Conservation (phyloP, 2,113 vertebrate species). For the Tonatia bakeri region DNA sequence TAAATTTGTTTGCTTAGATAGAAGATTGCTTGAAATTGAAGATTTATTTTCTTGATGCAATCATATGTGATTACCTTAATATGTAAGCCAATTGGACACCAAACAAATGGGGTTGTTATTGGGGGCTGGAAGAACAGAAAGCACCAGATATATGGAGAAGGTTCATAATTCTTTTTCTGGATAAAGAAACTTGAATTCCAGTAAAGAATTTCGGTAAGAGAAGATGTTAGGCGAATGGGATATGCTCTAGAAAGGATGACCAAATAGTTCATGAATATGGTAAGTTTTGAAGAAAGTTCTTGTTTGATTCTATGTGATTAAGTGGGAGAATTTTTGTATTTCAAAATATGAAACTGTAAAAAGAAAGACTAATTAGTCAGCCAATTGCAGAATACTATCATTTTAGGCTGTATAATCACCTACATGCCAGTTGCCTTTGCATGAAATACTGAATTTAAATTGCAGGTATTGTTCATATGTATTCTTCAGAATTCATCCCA, state of each 20-base stretch:
- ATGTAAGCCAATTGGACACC: neutral
- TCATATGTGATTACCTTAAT: neutral
- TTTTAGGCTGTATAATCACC: slow-evolving; percentile 22
- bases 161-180: neutral
- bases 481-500: neutral
- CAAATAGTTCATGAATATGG: slow-evolving; percentile 52
- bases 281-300: slow-evolving; percentile 48
- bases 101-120: neutral
- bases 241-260: neutral
- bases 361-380: slow-evolving; percentile 59
- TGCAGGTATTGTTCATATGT: slow-evolving; percentile 9
- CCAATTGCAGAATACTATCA: slow-evolving; percentile 31
- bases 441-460: slow-evolving; percentile 41
- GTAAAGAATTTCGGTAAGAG: slow-evolving; percentile 2
- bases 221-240: neutral
- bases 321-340: slow-evolving; percentile 19
- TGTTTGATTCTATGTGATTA: slow-evolving; percentile 43
- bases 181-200: neutral
- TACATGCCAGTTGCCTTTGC: neutral
- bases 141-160: neutral
- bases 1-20: neutral
- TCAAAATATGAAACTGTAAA: slow-evolving; percentile 41
- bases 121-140: neutral
- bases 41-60: neutral
- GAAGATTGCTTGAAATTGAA: neutral